A percentile compares a stretch with the other conserved stretches of the same genome.
phyloP scores from a whole-genome alignment of 2,888 invertebrate species.

The Latheticus oryzae region DNA sequence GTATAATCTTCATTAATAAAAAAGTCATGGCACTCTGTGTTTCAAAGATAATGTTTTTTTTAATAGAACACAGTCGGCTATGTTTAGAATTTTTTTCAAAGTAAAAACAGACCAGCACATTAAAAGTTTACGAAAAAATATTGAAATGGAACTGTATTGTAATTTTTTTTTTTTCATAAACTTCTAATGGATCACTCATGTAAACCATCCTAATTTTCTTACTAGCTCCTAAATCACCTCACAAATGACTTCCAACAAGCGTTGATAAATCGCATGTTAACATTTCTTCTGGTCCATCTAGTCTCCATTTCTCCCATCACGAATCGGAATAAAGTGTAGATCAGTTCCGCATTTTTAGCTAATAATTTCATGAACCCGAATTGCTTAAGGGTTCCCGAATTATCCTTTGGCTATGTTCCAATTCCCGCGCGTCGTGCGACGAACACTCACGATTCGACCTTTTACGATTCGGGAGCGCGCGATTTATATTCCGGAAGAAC shows the following conservation, averaged over 20 bases:
- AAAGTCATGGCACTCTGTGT: too few species aligned
- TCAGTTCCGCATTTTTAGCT: slow-evolving; percentile 61
- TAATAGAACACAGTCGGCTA: too few species aligned
- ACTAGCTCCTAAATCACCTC: background rate
- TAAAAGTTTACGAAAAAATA: too few species aligned
- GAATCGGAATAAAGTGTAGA: slow-evolving; percentile 37
- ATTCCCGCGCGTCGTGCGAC: slow-evolving; percentile 58
- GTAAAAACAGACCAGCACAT: too few species aligned
- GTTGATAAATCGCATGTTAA: slow-evolving; percentile 27
- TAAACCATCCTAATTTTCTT: slow-evolving; percentile 8
- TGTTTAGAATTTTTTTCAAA: too few species aligned
- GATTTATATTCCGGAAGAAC: slow-evolving; percentile 8
- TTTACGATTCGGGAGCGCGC: slow-evolving; percentile 8
- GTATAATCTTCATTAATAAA: too few species aligned
- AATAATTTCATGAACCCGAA: slow-evolving; percentile 59
- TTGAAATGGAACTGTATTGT: too few species aligned
- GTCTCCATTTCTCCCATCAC: slow-evolving; percentile 27
- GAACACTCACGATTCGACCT: background rate
- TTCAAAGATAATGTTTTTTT: too few species aligned
- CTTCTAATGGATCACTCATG: too few species aligned
- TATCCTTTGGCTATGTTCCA: slow-evolving; percentile 59
- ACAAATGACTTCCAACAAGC: slow-evolving; percentile 1
- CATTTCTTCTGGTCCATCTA: slow-evolving; percentile 7
- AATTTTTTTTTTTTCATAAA: too few species aligned
- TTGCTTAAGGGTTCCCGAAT: slow-evolving; percentile 54